Conservation (phyloP, 2,113 vertebrate genomes). For the Eublepharis macularius region DNA sequence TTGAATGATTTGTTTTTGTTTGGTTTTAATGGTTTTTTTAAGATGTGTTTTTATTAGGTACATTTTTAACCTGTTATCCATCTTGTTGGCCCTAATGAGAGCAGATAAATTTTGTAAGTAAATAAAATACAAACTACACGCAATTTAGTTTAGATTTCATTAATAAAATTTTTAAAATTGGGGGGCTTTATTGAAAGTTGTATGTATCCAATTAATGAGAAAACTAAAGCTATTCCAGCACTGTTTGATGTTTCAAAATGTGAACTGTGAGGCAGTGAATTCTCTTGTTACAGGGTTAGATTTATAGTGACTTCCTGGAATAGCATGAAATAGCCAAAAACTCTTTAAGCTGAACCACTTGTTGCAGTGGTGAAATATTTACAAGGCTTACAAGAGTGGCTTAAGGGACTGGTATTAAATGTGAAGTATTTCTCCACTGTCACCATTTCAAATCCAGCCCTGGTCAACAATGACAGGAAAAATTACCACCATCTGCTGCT, state of each 20-base stretch:
- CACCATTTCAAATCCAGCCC: not conserved
- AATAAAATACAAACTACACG: not conserved
- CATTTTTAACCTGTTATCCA: too few species aligned
- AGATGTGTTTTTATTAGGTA: too few species aligned
- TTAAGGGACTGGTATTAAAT: slow-evolving; percentile 5
- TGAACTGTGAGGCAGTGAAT: not conserved
- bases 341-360: not conserved
- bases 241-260: not conserved
- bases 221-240: not conserved
- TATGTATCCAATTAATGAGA: not conserved
- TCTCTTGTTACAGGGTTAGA: slow-evolving; percentile 5
- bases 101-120: too few species aligned
- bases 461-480: slow-evolving; percentile 11
- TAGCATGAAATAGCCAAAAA: slow-evolving; percentile 13
- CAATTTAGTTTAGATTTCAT: not conserved
- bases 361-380: not conserved
- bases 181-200: not conserved
- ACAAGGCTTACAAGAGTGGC: not conserved
- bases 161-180: not conserved
- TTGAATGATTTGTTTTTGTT: too few species aligned
- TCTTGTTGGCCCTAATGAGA: too few species aligned
- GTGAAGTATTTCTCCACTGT: slow-evolving; percentile 22
- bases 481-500: not conserved
- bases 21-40: too few species aligned
- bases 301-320: slow-evolving; percentile 2